phyloP scores from a whole-genome alignment of 2,888 invertebrate species.

The Hyposoter didymator region DNA sequence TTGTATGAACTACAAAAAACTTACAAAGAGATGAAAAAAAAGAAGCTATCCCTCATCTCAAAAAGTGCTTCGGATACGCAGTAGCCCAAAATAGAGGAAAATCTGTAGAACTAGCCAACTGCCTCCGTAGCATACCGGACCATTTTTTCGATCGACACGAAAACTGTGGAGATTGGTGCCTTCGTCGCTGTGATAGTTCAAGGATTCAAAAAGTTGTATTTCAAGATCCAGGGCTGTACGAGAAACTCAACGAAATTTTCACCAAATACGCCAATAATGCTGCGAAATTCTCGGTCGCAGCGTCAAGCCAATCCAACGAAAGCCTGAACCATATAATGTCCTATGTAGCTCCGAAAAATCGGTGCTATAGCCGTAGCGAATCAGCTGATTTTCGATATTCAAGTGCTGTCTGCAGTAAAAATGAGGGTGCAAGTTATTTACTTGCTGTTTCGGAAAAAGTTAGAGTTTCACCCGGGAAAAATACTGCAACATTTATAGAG shows the following conservation, averaged over 20 bases:
- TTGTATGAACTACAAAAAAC: slow-evolving; percentile 64
- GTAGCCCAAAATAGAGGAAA: slow-evolving; percentile 64
- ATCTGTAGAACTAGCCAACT: slow-evolving; percentile 43
- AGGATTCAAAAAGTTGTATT: slow-evolving; percentile 43
- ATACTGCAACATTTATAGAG: not conserved
- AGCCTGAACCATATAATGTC: slow-evolving; percentile 60
- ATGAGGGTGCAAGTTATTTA: slow-evolving; percentile 54
- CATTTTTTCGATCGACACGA: slow-evolving; percentile 64
- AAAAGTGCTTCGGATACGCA: slow-evolving; percentile 68
- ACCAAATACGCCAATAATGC: slow-evolving; percentile 51
- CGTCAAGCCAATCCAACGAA: slow-evolving; percentile 62
- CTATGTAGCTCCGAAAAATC: slow-evolving; percentile 64
- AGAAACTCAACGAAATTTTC: slow-evolving; percentile 50
- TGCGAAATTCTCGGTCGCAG: slow-evolving; percentile 47
- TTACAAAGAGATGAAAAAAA: slow-evolving; percentile 50
- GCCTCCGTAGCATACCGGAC: slow-evolving; percentile 64
- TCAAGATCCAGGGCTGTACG: slow-evolving; percentile 46
- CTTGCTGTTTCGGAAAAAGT: slow-evolving; percentile 40
- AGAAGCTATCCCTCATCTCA: slow-evolving; percentile 62
- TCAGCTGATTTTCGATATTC: slow-evolving; percentile 59
- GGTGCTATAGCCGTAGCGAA: slow-evolving; percentile 52
- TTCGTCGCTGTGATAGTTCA: slow-evolving; percentile 24
- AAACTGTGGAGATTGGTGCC: slow-evolving; percentile 66
- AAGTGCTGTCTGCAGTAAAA: slow-evolving; percentile 54
- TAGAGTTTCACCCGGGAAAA: slow-evolving; percentile 1